These are phyloP conservation scores for Maconellicoccus hirsutus DNA, from an alignment of 1,140 invertebrate genomes.

Conservation along the genomic window DNA sequence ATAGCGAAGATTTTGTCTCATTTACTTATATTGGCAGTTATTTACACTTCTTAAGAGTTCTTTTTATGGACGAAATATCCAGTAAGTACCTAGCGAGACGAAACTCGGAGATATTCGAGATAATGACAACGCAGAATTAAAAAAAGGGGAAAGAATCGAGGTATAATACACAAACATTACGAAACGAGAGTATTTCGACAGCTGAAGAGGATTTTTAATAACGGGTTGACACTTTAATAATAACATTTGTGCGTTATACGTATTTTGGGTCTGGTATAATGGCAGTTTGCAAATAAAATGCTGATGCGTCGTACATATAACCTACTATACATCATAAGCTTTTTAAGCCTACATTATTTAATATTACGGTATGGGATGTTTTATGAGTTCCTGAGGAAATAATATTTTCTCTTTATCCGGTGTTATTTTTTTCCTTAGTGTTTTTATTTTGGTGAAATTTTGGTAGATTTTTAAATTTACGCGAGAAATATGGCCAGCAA, in stretches of 20 bases:
- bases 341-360: slow-evolving; percentile 1
- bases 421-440: slow-evolving; percentile 3
- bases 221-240: slow-evolving; percentile 1
- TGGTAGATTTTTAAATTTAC: background rate
- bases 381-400: background rate
- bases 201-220: too few relatives aligned
- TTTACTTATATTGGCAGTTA: too few relatives aligned
- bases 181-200: too few relatives aligned
- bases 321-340: background rate
- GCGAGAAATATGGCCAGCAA: too few relatives aligned
- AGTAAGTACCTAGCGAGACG: too few relatives aligned
- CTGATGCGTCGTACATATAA: background rate
- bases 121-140: too few relatives aligned
- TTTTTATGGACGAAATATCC: too few relatives aligned
- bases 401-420: slow-evolving; percentile 3
- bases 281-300: background rate
- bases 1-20: too few relatives aligned
- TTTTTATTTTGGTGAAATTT: background rate
- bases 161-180: too few relatives aligned
- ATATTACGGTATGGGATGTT: background rate
- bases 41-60: too few relatives aligned
- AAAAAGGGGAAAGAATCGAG: too few relatives aligned
- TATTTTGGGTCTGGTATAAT: background rate
- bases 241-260: background rate
- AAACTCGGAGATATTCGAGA: too few relatives aligned